Evolutionary conservation across 2,888 invertebrate species (phyloP).

Genomic region (Apoda limacodes): DNA sequence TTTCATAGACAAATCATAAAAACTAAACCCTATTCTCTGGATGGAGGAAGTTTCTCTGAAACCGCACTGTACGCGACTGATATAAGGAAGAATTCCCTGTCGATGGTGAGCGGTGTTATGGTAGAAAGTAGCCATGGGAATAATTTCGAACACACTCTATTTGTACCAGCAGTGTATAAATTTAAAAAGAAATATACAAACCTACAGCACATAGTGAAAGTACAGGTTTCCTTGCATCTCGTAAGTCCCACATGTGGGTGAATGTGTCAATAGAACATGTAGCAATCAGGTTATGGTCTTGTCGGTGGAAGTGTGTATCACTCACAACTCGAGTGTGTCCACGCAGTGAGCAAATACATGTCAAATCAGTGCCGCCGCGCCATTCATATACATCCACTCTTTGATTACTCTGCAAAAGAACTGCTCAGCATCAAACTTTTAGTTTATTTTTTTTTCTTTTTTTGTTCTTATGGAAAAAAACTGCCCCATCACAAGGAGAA

Average conservation of each 20-base stretch:
- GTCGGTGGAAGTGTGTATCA: conserved; percentile 91
- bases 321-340: conserved; percentile 89
- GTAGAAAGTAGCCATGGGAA: too few species aligned
- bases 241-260: conserved; percentile 93
- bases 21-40: too few species aligned
- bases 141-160: too few species aligned
- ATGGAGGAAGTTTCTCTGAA: too few species aligned
- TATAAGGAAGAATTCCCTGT: too few species aligned
- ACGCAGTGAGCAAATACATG: conserved; percentile 77
- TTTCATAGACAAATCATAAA: too few species aligned
- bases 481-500: too few species aligned
- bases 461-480: not conserved
- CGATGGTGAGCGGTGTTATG: too few species aligned
- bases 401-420: conserved; percentile 86
- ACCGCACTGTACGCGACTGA: too few species aligned
- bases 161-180: too few species aligned
- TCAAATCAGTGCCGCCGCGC: conserved; percentile 76
- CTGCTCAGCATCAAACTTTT: not conserved
- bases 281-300: conserved; percentile 68
- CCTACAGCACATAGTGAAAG: conserved; percentile 90
- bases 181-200: too few species aligned
- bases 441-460: not conserved
- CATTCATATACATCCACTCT: conserved; percentile 88
- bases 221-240: conserved; percentile 86
- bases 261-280: conserved; percentile 95